A percentile compares a stretch with the other conserved stretches of the same genome.
Conservation (phyloP, 2,797 vertebrate species). For the Gila robusta region DNA sequence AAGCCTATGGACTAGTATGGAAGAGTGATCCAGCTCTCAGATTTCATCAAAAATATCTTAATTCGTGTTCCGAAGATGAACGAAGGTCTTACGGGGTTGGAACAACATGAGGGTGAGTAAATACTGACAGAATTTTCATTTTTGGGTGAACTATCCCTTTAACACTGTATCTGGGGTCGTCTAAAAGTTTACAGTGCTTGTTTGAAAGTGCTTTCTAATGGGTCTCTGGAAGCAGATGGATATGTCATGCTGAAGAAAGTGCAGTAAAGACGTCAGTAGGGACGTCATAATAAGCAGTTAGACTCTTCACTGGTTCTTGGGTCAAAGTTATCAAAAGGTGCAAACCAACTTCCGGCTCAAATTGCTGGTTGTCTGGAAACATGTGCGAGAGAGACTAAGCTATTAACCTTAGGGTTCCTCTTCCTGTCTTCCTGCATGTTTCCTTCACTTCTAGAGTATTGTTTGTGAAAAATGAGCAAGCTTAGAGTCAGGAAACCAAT, state of each 20-base stretch:
- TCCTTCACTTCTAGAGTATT: conserved; percentile 30
- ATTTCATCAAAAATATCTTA: too few species aligned
- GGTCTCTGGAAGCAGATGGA: conserved; percentile 28
- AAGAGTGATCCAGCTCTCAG: too few species aligned
- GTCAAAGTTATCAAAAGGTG: conserved; percentile 20
- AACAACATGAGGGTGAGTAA: too few species aligned
- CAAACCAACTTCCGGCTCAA: conserved; percentile 45
- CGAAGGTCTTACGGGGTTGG: too few species aligned
- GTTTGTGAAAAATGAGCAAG: conserved; percentile 35
- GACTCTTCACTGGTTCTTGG: conserved; percentile 21
- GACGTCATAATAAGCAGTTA: conserved; percentile 43
- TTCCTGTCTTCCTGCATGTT: conserved; percentile 21
- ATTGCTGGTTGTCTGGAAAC: conserved; percentile 44
- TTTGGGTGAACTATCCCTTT: too few species aligned
- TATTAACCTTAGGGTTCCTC: conserved; percentile 51
- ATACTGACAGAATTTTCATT: too few species aligned
- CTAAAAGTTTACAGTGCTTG: conserved; percentile 22
- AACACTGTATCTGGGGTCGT: neutral
- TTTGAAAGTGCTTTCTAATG: conserved; percentile 25
- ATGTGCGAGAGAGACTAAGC: conserved; percentile 1
- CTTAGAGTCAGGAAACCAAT: conserved; percentile 25
- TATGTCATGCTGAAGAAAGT: neutral
- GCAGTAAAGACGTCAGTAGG: neutral
- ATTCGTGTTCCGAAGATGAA: too few species aligned
- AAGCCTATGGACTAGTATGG: too few species aligned